Percentiles rank a stretch among this genome's conserved stretches.
These are phyloP conservation scores for Drosophila repletoides DNA, from an alignment of 1,140 invertebrate species.

Conservation along the genomic window DNA sequence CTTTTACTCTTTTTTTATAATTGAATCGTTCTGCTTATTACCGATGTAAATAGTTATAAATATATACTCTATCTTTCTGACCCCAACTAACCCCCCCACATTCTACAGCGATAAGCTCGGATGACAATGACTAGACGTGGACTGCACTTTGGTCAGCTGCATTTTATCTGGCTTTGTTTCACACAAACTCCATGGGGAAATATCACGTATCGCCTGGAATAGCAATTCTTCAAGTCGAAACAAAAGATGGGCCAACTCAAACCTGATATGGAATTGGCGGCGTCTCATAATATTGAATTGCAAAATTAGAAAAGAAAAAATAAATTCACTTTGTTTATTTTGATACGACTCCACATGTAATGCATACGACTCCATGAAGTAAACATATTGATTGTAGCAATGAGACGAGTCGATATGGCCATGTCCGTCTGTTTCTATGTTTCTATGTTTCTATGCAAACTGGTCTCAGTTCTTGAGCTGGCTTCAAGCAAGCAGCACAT, in stretches of 20 bases:
- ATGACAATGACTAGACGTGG: conserved; percentile 40
- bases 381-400: too few relatives aligned
- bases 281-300: neutral
- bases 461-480: too few relatives aligned
- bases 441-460: too few relatives aligned
- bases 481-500: too few relatives aligned
- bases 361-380: too few relatives aligned
- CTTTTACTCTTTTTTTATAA: conserved; percentile 49
- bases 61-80: conserved; percentile 3
- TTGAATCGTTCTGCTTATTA: conserved; percentile 24
- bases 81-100: conserved; percentile 9
- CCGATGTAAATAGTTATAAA: conserved; percentile 13
- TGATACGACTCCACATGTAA: neutral
- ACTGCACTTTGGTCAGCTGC: conserved; percentile 45
- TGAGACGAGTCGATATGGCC: too few relatives aligned
- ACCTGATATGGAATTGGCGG: too few relatives aligned
- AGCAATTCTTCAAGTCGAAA: neutral
- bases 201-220: conserved; percentile 7
- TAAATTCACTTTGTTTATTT: too few relatives aligned
- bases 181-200: neutral
- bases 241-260: neutral
- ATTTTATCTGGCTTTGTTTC: conserved; percentile 28
- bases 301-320: neutral
- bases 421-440: too few relatives aligned
- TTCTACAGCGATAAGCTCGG: conserved; percentile 42